phyloP scores from a whole-genome alignment of 1,140 invertebrate genomes.

The Xylocopa sonorina region DNA sequence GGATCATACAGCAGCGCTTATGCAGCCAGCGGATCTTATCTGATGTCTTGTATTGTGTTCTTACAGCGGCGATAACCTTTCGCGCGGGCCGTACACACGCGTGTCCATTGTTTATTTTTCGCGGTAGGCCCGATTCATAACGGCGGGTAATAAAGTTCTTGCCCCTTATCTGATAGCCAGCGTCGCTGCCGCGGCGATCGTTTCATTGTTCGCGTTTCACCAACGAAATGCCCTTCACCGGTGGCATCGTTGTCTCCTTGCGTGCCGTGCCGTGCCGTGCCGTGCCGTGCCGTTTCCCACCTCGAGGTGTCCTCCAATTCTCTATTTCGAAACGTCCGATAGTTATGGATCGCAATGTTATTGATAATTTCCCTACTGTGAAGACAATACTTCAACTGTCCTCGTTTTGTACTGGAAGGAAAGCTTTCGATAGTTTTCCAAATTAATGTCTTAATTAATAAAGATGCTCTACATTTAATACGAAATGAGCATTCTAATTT shows the following conservation, averaged over 20 bases:
- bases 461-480: too few relatives aligned
- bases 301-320: too few relatives aligned
- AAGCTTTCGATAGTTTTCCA: too few relatives aligned
- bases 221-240: constrained; percentile 13
- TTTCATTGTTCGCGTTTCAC: constrained; percentile 48
- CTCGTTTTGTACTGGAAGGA: too few relatives aligned
- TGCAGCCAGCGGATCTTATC: constrained; percentile 31
- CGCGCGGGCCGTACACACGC: constrained; percentile 35
- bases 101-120: constrained; percentile 60
- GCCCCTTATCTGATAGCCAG: constrained; percentile 55
- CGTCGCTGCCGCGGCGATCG: constrained; percentile 28
- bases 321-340: neutral
- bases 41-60: constrained; percentile 56
- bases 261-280: too few relatives aligned
- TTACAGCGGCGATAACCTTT: constrained; percentile 51
- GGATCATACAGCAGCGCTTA: constrained; percentile 35
- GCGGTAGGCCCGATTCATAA: constrained; percentile 56
- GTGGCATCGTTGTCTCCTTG: constrained; percentile 7
- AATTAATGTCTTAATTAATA: too few relatives aligned
- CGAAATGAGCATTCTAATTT: too few relatives aligned
- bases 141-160: constrained; percentile 63
- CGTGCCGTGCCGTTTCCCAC: too few relatives aligned
- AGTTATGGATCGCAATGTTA: too few relatives aligned
- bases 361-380: too few relatives aligned
- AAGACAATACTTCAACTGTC: too few relatives aligned